Conservation (phyloP, 2,113 vertebrate genomes). For the Tetrao urogallus region DNA sequence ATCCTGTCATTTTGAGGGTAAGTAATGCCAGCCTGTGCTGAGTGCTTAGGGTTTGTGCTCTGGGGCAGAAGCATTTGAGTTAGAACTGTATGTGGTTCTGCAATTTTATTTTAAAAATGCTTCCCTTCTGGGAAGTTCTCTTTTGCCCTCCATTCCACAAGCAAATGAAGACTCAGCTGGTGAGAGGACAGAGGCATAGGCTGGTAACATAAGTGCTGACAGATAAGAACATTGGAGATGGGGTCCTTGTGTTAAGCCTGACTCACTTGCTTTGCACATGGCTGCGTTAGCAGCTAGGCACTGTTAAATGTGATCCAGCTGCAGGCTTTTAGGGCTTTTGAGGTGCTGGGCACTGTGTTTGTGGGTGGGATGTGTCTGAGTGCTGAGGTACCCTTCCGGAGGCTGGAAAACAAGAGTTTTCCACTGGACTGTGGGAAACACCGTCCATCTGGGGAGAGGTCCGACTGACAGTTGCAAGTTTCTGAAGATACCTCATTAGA, state of each 20-base stretch:
- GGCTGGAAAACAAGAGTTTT: not conserved
- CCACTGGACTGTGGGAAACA: not conserved
- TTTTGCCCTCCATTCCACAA: not conserved
- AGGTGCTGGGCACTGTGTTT: fast-evolving
- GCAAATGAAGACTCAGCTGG: not conserved
- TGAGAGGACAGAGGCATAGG: not conserved
- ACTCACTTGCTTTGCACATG: not conserved
- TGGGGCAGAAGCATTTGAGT: not conserved
- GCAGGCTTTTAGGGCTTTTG: not conserved
- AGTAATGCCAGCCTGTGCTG: not conserved
- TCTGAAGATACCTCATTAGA: not conserved
- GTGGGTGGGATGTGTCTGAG: not conserved
- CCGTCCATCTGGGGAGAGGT: not conserved
- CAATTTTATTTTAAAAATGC: not conserved
- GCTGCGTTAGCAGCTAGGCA: not conserved
- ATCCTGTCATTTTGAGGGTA: not conserved
- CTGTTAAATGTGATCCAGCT: not conserved
- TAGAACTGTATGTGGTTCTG: not conserved
- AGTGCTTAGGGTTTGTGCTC: not conserved
- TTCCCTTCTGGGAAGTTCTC: not conserved
- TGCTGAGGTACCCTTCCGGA: not conserved
- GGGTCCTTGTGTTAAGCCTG: not conserved
- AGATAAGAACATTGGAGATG: not conserved
- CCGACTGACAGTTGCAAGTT: not conserved
- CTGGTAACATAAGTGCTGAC: not conserved